Evolutionary conservation across 35 echinoderm and acorn worm species (phyloP).

Genomic region (Strongylocentrotus purpuratus): DNA sequence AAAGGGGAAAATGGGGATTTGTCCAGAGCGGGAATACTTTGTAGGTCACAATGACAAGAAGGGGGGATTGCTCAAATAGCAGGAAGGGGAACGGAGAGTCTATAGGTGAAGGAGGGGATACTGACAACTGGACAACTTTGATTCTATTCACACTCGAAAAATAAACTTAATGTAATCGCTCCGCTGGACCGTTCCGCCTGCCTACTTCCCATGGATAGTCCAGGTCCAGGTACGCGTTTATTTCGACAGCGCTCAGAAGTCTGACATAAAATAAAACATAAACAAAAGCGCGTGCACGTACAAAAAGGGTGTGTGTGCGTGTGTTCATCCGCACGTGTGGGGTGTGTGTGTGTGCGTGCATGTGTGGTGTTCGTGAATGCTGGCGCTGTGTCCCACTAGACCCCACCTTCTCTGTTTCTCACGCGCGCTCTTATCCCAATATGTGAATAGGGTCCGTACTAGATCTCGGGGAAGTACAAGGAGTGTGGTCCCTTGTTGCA

Average conservation of each 20-base stretch:
- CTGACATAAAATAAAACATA: no score
- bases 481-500: neutral
- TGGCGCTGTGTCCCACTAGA: no score
- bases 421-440: no score
- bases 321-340: no score
- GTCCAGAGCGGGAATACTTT: neutral
- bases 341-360: neutral
- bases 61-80: neutral
- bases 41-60: neutral
- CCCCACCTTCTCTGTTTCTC: no score
- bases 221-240: no score
- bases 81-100: neutral
- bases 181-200: neutral
- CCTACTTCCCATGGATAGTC: neutral
- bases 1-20: neutral
- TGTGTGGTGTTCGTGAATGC: no score
- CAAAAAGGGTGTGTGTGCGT: no score
- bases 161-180: neutral
- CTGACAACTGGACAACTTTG: neutral
- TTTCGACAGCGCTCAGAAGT: no score
- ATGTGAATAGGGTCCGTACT: neutral
- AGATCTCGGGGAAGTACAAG: no score
- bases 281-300: no score
- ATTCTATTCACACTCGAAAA: neutral
- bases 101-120: conserved; percentile 16